A percentile compares a stretch with the other conserved stretches of the same genome.
These are phyloP conservation scores for Malachius bipustulatus DNA, from an alignment of 2,888 invertebrate species.

Conservation along the genomic window DNA sequence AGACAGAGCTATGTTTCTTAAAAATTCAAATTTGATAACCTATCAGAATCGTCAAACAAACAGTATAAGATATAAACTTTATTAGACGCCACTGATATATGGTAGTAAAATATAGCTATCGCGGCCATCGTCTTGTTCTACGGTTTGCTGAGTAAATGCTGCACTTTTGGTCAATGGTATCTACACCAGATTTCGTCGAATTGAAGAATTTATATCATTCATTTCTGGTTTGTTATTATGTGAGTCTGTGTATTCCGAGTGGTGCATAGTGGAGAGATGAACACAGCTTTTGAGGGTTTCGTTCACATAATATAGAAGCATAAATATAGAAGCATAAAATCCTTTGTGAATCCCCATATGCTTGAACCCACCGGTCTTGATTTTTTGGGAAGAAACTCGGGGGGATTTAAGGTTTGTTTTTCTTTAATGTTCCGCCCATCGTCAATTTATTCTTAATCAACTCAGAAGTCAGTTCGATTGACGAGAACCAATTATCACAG, in stretches of 20 bases:
- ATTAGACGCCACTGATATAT: no score
- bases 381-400: conserved; percentile 17
- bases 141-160: conserved; percentile 4
- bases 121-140: background rate
- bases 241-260: background rate
- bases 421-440: conserved; percentile 21
- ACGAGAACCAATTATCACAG: conserved; percentile 27
- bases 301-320: no score
- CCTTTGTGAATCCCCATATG: no score
- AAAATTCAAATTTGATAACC: no score
- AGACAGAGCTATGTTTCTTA: no score
- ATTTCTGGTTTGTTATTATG: conserved; percentile 6
- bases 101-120: background rate
- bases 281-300: background rate
- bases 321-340: no score
- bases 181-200: conserved; percentile 5
- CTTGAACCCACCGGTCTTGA: conserved; percentile 13
- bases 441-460: conserved; percentile 17
- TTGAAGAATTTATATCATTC: background rate
- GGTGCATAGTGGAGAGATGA: conserved; percentile 5
- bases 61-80: no score
- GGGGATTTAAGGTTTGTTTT: conserved; percentile 21
- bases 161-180: conserved; percentile 2
- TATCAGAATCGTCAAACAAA: no score
- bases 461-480: conserved; percentile 21